Percentiles rank a stretch among this genome's conserved stretches.
Evolutionary conservation across 2,888 invertebrate species (phyloP).

Genomic region (Luperina nickerlii): DNA sequence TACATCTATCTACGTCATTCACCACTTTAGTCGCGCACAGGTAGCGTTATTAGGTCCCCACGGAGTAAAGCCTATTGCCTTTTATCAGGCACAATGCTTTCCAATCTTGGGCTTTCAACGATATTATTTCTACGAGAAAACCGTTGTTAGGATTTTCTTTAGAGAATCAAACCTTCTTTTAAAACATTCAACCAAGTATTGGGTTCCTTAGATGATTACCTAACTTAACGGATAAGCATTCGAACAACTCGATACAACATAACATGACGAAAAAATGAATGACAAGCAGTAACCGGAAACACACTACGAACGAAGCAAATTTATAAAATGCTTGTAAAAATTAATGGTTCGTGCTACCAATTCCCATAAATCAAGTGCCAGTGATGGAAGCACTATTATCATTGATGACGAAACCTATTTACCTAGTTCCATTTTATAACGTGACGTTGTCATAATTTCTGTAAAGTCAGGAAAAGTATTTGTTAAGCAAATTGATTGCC

Average conservation of each 20-base stretch:
- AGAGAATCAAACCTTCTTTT: not conserved
- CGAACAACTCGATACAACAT: not conserved
- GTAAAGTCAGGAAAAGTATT: not conserved
- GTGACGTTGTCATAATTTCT: not conserved
- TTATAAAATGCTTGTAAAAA: not conserved
- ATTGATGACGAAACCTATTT: not conserved
- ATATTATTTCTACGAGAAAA: constrained; percentile 30
- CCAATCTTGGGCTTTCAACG: constrained; percentile 39
- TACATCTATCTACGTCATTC: constrained; percentile 23
- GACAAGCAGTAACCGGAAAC: not conserved
- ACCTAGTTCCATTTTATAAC: not conserved
- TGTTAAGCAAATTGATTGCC: not conserved
- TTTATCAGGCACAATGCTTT: constrained; percentile 48
- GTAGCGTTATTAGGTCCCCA: constrained; percentile 43
- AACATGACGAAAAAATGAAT: not conserved
- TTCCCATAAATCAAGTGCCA: not conserved
- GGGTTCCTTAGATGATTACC: not conserved
- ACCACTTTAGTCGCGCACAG: constrained; percentile 12
- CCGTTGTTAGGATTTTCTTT: not conserved
- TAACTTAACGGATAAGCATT: not conserved
- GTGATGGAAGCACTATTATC: not conserved
- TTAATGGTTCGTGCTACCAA: not conserved
- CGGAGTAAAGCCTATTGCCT: constrained; percentile 43
- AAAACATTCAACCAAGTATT: not conserved
- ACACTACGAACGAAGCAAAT: not conserved